A percentile compares a stretch with the other conserved stretches of the same genome.
phyloP scores from a whole-genome alignment of 2,797 vertebrate genomes.

The Paedocypris micromegethes region DNA sequence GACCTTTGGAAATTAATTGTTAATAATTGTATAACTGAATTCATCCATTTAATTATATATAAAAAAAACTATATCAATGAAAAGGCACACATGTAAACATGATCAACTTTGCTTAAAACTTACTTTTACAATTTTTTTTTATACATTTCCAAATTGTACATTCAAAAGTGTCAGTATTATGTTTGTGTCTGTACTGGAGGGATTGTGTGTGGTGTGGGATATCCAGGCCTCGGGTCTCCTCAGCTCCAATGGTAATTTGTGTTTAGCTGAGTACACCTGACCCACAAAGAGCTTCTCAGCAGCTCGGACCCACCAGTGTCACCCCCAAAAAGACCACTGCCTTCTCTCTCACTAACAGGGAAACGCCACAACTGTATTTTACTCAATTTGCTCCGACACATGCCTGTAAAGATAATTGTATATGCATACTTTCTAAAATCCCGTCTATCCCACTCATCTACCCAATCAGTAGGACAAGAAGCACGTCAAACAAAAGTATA shows the following conservation, averaged over 20 bases:
- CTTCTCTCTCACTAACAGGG: slow-evolving; percentile 69
- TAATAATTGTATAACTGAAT: too few relatives aligned
- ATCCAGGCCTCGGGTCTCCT: slow-evolving; percentile 60
- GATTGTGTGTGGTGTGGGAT: slow-evolving; percentile 58
- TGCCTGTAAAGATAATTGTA: slow-evolving; percentile 61
- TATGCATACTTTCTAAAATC: slow-evolving; percentile 53
- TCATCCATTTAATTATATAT: too few relatives aligned
- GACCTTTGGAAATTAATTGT: too few relatives aligned
- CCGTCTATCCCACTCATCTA: slow-evolving; percentile 18
- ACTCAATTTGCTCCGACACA: slow-evolving; percentile 72
- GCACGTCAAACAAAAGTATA: slow-evolving; percentile 60
- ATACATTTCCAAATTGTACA: too few relatives aligned
- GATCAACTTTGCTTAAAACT: too few relatives aligned
- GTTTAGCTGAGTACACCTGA: slow-evolving; percentile 76
- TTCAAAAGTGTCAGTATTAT: background rate
- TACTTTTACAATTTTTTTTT: too few relatives aligned
- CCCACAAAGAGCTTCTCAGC: slow-evolving; percentile 92
- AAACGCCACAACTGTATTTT: slow-evolving; percentile 79
- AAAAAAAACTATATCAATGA: too few relatives aligned
- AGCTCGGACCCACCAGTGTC: slow-evolving; percentile 68
- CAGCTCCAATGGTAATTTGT: slow-evolving; percentile 87
- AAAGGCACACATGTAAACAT: too few relatives aligned
- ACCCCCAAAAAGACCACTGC: slow-evolving; percentile 74
- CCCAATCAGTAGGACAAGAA: slow-evolving; percentile 45
- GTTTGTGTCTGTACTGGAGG: slow-evolving; percentile 31